phyloP scores from a whole-genome alignment of 2,113 vertebrate genomes.

The Paralichthys olivaceus region DNA sequence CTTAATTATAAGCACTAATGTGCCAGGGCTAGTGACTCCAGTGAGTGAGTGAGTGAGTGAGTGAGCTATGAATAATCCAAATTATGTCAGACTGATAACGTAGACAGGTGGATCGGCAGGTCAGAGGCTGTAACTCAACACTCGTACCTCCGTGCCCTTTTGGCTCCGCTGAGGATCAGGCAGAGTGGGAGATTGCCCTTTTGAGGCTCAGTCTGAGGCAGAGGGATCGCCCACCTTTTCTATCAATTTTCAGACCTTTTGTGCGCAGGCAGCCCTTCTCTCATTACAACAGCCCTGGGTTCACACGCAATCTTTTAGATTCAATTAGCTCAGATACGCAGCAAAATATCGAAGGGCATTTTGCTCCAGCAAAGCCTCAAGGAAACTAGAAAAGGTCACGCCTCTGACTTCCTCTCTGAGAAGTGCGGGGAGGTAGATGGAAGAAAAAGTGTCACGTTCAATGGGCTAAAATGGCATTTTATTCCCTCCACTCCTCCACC shows the following conservation, averaged over 20 bases:
- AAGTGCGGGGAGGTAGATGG: constrained; percentile 50
- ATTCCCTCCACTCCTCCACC: constrained; percentile 38
- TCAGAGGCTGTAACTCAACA: constrained; percentile 53
- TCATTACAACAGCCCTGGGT: constrained; percentile 76
- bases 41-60: background rate
- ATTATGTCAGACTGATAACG: constrained; percentile 10
- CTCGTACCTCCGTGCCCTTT: constrained; percentile 72
- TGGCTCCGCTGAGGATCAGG: constrained; percentile 51
- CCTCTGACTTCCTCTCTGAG: constrained; percentile 62
- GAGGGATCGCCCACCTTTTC: constrained; percentile 70
- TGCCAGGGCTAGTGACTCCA: background rate
- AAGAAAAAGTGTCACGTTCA: constrained; percentile 62
- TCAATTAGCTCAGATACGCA: constrained; percentile 79
- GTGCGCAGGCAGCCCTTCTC: constrained; percentile 66
- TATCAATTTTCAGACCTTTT: constrained; percentile 78
- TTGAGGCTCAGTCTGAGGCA: constrained; percentile 62
- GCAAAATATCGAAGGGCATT: constrained; percentile 78
- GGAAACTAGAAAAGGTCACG: constrained; percentile 80
- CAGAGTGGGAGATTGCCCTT: constrained; percentile 70
- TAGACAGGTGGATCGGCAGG: background rate
- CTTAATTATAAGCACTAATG: background rate
- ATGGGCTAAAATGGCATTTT: constrained; percentile 69
- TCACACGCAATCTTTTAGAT: constrained; percentile 77
- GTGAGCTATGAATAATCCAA: background rate
- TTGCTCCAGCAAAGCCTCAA: constrained; percentile 72